Evolutionary conservation across 2,888 invertebrate genomes (phyloP).

Genomic region (Ametastegia equiseti): DNA sequence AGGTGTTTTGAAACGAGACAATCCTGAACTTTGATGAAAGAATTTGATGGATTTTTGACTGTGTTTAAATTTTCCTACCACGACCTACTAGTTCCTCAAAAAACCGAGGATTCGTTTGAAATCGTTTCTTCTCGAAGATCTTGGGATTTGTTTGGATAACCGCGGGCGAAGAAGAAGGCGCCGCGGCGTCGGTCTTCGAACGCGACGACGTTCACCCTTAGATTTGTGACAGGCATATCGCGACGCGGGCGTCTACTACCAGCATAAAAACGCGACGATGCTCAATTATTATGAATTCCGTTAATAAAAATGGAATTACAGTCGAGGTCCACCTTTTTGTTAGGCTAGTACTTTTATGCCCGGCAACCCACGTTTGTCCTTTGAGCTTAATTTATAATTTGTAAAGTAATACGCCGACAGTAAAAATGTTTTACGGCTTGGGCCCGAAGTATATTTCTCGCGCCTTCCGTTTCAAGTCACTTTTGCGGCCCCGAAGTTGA

Average conservation of each 20-base stretch:
- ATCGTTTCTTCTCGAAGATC: neutral
- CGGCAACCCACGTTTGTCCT: conserved; percentile 38
- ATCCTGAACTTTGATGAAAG: too few species aligned
- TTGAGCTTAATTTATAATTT: conserved; percentile 47
- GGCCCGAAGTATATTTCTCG: conserved; percentile 37
- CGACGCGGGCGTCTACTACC: conserved; percentile 28
- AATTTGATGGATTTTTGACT: too few species aligned
- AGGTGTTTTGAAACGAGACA: too few species aligned
- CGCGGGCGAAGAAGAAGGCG: conserved; percentile 2
- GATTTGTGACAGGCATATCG: neutral
- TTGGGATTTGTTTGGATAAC: conserved; percentile 6
- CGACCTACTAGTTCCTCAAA: neutral
- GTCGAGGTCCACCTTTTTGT: conserved; percentile 30
- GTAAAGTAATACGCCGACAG: conserved; percentile 47
- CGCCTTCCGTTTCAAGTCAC: conserved; percentile 28
- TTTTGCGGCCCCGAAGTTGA: neutral
- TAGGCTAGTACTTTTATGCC: conserved; percentile 27
- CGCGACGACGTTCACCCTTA: conserved; percentile 26
- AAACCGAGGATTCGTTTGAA: neutral
- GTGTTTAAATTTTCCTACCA: neutral
- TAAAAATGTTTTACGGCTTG: conserved; percentile 41
- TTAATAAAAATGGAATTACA: conserved; percentile 44
- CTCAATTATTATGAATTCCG: conserved; percentile 44
- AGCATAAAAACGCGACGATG: conserved; percentile 47
- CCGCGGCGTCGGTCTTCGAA: conserved; percentile 6